Base-by-base conservation (phyloP, 2,797 vertebrate genomes). In the Cuculus canorus region DNA sequence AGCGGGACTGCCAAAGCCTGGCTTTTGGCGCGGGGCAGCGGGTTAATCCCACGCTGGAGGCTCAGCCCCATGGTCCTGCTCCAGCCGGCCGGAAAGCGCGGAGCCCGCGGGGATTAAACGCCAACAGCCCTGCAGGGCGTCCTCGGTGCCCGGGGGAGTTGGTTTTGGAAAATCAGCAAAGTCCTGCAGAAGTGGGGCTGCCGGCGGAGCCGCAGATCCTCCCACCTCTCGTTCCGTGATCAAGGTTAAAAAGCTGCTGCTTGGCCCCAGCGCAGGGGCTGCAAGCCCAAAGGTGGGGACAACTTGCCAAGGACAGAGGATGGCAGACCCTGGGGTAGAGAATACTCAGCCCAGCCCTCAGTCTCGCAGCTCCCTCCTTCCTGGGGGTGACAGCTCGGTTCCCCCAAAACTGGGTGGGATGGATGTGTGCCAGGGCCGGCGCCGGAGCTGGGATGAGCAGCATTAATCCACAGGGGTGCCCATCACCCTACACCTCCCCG, bases 141-240 rank as follows among this genome's bases (percentile, higher is more conserved):
- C 53, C 90, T 60, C 59, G 0, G 11, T 0, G 3, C 39, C 53
- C 0, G 2, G 22, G 28, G 11, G 3, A n/a, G n/a, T n/a, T n/a
- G n/a, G 91, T 81, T 73, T 53, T 10, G 22, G 66, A 64, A 71
- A 70, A 88, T 86, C 92, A 94, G 86, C 91, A 68, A 68, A 92
- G 78, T 35, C 82, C 65, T 68, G 65, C 77, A 39, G 56, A 88
- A 83, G 9, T 1, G 0, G 45, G 27, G 50, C 70, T 16, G 37
- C 6, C 3, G 7, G 75, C 39, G 48, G 66, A 54, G 45, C 50
- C 48, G 1, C 0, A 52, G 54, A n/a, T 52, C 76, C 33, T 75
- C 86, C 72, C 27, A 47, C 64, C 59, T 80, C 90, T 77, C 30
- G 30, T 73, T 14, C 39, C 30, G 3, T 54, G 59, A 75, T 33